Conservation (phyloP, 2,113 vertebrate genomes). For the Hippopotamus amphibius region DNA sequence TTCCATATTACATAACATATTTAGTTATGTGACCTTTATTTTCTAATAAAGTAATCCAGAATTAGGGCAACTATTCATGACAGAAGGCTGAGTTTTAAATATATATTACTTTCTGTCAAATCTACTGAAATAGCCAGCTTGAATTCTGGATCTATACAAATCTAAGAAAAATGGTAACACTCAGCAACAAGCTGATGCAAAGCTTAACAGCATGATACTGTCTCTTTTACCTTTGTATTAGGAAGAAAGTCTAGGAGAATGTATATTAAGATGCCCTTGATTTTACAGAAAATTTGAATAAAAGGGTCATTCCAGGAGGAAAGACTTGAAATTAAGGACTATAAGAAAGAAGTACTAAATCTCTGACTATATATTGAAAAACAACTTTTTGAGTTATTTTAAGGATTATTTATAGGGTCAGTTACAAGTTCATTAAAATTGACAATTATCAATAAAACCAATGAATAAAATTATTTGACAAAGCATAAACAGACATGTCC, state of each 20-base stretch:
- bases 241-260: background rate
- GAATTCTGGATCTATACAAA: background rate
- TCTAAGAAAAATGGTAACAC: conserved; percentile 20
- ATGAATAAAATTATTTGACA: background rate
- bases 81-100: conserved; percentile 3
- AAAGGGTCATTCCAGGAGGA: background rate
- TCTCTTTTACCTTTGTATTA: background rate
- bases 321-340: background rate
- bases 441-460: background rate
- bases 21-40: background rate
- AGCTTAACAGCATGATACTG: background rate
- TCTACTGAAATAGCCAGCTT: background rate
- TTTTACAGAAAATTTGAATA: conserved; percentile 6
- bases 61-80: conserved; percentile 1
- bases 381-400: background rate
- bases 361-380: background rate
- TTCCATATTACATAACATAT: background rate
- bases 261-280: background rate
- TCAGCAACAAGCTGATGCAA: background rate
- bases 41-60: conserved; percentile 51
- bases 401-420: background rate
- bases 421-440: background rate
- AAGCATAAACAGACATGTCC: background rate
- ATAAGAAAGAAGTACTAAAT: conserved; percentile 8
- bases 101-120: background rate